These are phyloP conservation scores for Himalopsyche tibetana DNA, from an alignment of 2,888 invertebrate genomes.

Conservation along the genomic window DNA sequence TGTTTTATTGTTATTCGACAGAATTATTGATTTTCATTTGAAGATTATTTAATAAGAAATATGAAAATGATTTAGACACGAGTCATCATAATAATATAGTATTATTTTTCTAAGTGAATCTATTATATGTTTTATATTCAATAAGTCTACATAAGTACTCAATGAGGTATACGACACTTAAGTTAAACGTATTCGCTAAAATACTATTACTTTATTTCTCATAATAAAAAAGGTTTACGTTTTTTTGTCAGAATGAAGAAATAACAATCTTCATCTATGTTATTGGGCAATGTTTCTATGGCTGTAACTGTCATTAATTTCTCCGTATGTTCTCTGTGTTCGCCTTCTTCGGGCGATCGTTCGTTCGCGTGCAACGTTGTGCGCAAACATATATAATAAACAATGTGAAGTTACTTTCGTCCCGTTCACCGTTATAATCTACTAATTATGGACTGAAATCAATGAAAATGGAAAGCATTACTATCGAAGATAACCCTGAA, in stretches of 20 bases:
- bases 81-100: no score
- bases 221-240: neutral
- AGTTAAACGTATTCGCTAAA: no score
- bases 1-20: no score
- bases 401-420: conserved; percentile 6
- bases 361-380: conserved; percentile 16
- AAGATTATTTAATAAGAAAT: no score
- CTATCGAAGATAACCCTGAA: conserved; percentile 75
- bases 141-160: no score
- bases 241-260: neutral
- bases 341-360: neutral
- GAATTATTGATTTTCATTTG: no score
- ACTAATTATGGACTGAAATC: neutral
- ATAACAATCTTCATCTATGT: conserved; percentile 51
- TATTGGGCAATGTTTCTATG: conserved; percentile 51
- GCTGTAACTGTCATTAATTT: conserved; percentile 51
- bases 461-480: conserved; percentile 73
- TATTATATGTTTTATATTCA: no score
- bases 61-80: no score
- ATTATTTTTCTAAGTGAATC: no score
- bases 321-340: neutral
- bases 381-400: conserved; percentile 31
- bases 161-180: no score
- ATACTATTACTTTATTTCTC: no score
- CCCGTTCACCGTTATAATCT: neutral